A percentile compares a stretch with the other conserved stretches of the same genome.
Conservation (phyloP, 2,113 vertebrate genomes). For the Alethe castanea region DNA sequence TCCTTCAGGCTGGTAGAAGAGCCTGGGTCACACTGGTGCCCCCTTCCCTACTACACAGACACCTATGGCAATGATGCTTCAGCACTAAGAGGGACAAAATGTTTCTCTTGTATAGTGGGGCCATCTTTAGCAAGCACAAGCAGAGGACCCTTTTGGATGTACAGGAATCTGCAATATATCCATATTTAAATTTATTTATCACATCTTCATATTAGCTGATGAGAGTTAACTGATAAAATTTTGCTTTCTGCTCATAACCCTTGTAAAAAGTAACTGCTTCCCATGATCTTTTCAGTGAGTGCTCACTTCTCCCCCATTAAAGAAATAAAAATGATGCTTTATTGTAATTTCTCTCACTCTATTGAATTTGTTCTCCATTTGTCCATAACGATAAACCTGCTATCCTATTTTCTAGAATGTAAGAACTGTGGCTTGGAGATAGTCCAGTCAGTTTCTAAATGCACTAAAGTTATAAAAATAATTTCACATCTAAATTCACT, state of each 20-base stretch:
- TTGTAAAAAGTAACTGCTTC: slow-evolving; percentile 6
- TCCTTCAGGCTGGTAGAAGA: not conserved
- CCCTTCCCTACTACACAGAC: not conserved
- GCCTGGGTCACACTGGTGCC: fast-evolving
- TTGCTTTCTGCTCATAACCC: not conserved
- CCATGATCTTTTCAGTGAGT: not conserved
- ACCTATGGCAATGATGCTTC: not conserved
- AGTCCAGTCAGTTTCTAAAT: not conserved
- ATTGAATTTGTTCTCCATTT: slow-evolving; percentile 15
- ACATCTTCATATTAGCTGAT: not conserved
- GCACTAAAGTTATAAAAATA: not conserved
- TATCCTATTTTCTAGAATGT: not conserved
- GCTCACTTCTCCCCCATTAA: not conserved
- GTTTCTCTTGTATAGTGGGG: not conserved
- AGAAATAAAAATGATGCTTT: slow-evolving; percentile 1
- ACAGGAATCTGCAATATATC: not conserved
- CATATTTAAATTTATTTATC: not conserved
- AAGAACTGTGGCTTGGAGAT: not conserved
- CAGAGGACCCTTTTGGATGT: not conserved
- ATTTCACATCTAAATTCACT: not conserved
- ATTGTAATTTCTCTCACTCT: not conserved
- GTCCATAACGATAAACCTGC: not conserved
- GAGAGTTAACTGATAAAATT: not conserved
- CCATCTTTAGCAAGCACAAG: not conserved
- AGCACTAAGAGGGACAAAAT: not conserved